A percentile compares a stretch with the other conserved stretches of the same genome.
Evolutionary conservation across 92 coral and sea anemone genomes (phyloP).

Genomic region (Desmophyllum pertusum): DNA sequence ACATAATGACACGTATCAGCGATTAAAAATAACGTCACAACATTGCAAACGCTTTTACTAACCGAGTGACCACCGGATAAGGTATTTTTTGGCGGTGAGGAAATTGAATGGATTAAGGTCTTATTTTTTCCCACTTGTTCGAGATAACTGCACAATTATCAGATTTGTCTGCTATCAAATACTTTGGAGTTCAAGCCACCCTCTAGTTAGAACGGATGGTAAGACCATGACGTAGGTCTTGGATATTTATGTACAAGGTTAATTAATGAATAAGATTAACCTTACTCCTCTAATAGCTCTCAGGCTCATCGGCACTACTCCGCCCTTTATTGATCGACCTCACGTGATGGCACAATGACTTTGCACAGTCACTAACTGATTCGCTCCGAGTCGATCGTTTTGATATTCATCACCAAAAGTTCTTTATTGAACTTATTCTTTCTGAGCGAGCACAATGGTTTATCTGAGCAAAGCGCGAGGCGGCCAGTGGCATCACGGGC

Average conservation of each 20-base stretch:
- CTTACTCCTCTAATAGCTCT: not conserved
- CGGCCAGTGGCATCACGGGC: too few species aligned
- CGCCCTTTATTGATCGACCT: not conserved
- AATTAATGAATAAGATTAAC: not conserved
- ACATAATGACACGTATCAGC: not conserved
- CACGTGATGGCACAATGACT: too few species aligned
- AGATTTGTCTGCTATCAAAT: not conserved
- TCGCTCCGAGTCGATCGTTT: too few species aligned
- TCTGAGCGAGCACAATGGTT: too few species aligned
- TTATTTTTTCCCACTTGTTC: not conserved
- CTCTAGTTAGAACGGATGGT: not conserved
- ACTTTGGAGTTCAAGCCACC: not conserved
- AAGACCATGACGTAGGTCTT: not conserved
- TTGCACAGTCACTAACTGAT: too few species aligned
- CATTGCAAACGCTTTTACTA: not conserved
- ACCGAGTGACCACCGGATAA: not conserved
- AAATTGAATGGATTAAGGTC: not conserved
- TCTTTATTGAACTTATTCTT: too few species aligned
- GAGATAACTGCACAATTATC: not conserved
- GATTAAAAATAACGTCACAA: not conserved
- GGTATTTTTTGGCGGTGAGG: not conserved
- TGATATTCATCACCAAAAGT: too few species aligned
- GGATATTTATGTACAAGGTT: not conserved
- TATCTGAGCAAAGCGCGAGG: too few species aligned
- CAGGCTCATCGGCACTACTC: not conserved